Evolutionary conservation across 2,113 vertebrate species (phyloP).

Genomic region (Rynchops niger): DNA sequence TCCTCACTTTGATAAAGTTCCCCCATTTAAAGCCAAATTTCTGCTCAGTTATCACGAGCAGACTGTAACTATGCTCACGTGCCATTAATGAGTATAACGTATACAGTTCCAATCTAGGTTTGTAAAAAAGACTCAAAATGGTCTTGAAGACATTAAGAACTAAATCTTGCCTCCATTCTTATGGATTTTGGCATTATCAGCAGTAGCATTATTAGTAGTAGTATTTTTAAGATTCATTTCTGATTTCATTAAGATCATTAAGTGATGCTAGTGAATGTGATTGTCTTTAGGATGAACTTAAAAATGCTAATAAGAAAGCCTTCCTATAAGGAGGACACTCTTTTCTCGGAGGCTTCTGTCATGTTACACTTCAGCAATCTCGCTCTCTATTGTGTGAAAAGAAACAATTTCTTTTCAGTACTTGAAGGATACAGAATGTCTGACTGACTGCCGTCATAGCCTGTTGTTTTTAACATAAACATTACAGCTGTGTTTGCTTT

Average conservation of each 20-base stretch:
- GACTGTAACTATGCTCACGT: not conserved
- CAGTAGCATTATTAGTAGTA: not conserved
- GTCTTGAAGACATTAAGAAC: not conserved
- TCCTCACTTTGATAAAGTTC: not conserved
- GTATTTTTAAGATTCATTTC: not conserved
- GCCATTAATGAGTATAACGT: not conserved
- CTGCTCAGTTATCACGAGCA: not conserved
- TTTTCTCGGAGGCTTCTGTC: conserved; percentile 65
- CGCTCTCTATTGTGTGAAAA: conserved; percentile 58
- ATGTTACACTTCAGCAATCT: conserved; percentile 61
- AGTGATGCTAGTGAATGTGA: not conserved
- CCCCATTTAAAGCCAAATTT: not conserved
- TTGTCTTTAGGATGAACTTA: not conserved
- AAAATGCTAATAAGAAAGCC: conserved; percentile 1
- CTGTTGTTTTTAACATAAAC: conserved; percentile 80
- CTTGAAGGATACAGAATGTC: conserved; percentile 68
- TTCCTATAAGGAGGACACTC: not conserved
- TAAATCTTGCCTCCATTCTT: not conserved
- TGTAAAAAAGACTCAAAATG: conserved; percentile 43
- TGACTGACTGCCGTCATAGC: conserved; percentile 74
- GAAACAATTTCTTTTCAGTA: conserved; percentile 74
- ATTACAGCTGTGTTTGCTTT: conserved; percentile 79
- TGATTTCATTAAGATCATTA: not conserved
- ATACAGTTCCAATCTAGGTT: not conserved
- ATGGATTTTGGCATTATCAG: not conserved